Evolutionary conservation across 2,113 vertebrate species (phyloP).

Genomic region (Chamaetylas fuelleborni): DNA sequence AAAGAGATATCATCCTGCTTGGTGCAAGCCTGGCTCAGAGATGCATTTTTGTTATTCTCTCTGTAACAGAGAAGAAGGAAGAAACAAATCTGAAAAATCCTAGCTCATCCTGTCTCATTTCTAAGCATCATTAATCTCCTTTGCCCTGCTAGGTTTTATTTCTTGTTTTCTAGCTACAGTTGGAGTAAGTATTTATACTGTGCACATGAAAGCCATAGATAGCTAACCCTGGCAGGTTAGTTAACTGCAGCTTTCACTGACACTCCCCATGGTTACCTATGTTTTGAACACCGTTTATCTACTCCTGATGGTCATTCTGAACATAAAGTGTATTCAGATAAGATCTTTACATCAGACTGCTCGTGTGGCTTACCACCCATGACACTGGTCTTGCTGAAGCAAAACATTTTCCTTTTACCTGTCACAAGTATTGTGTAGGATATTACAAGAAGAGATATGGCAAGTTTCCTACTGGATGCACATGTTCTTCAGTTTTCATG

Average conservation of each 20-base stretch:
- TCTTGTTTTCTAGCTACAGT: background rate
- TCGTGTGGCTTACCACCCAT: background rate
- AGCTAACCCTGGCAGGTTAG: background rate
- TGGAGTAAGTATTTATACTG: background rate
- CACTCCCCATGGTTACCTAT: background rate
- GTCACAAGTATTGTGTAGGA: background rate
- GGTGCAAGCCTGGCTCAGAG: background rate
- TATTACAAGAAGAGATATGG: background rate
- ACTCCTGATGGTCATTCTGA: background rate
- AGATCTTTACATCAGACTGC: background rate
- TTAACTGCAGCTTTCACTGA: background rate
- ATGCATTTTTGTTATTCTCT: background rate
- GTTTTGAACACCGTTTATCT: background rate
- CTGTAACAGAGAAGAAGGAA: background rate
- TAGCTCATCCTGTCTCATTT: background rate
- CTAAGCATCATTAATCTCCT: background rate
- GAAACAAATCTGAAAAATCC: background rate
- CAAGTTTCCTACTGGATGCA: background rate
- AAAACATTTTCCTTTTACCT: background rate
- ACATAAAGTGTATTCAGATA: background rate
- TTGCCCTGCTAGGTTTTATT: background rate
- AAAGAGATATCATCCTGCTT: background rate
- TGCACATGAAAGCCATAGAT: fast-evolving
- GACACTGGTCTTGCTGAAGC: background rate
- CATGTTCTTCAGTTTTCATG: background rate